Base-by-base conservation (phyloP, 35 echinoderm and acorn worm genomes). In the Apostichopus parvimensis region DNA sequence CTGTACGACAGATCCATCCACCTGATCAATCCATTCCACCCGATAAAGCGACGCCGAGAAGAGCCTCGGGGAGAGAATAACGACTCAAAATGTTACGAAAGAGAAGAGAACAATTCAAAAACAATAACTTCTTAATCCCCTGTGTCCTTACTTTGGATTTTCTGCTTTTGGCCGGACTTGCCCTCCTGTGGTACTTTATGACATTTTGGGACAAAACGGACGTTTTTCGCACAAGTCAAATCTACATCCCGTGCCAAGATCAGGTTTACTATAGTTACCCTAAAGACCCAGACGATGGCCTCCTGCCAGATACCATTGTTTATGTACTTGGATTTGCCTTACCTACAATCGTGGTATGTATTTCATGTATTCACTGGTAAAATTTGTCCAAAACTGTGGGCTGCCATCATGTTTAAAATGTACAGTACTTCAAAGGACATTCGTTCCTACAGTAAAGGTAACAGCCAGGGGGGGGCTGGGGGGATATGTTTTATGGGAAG, bases 311-410 rank as follows among this genome's bases (percentile, higher is more conserved):
- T 22, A 79, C 61, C 6, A 73, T 91, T 6, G 26, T 91, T 1
- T 91, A 91, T 79, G 73, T 79, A 6, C 61, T 91, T 10, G 72
- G 72, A 23, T 78, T 91, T 22, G 18, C 89, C 52, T 60, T 91
- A 21, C 89, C 89, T 77, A 53, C 54, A 8, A 91, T 91, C 54
- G 73, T 91, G 89, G 89, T 91, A 91, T 28, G 87, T 90, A 80
- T 11, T 14, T 28, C 58, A 9, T 61, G 4, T 61, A 9, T 61
- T 45, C 2, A 45, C 34, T n/a, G n/a, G n/a, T 45, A 45, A 45
- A 45, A 45, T 45, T 45, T 45, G 34, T 45, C n/a, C 34, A 0
- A 45, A 45, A 45, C 0, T 45, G 34, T 45, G 34, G 34, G 34
- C 34, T 0, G 34, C 34, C 34, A 45, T 4, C 34, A 45, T 45